These are phyloP conservation scores for Calonectris borealis DNA, from an alignment of 2,113 vertebrate genomes.

Conservation along the genomic window DNA sequence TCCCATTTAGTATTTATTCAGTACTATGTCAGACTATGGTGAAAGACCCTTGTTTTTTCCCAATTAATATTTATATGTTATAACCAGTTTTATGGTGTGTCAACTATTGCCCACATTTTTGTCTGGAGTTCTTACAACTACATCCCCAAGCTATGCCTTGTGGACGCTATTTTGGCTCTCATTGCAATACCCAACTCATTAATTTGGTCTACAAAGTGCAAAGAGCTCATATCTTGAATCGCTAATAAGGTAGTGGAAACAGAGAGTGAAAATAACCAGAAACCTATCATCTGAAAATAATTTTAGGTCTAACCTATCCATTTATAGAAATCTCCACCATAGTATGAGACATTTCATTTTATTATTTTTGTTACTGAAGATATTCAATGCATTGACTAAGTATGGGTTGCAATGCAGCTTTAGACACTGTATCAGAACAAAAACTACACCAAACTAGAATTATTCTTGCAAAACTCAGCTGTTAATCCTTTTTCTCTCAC, in stretches of 20 bases:
- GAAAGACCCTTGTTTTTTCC: neutral
- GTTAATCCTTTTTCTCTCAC: neutral
- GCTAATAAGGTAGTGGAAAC: neutral
- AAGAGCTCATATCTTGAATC: neutral
- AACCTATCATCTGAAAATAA: neutral
- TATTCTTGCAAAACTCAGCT: neutral
- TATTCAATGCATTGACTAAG: neutral
- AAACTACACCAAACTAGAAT: neutral
- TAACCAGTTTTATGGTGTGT: neutral
- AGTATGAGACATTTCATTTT: fast-evolving
- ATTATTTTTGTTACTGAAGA: neutral
- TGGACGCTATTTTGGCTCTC: neutral
- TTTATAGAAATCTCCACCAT: neutral
- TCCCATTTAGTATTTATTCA: neutral
- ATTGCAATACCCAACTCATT: neutral
- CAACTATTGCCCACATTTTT: neutral
- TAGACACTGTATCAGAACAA: neutral
- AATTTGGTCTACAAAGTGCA: neutral
- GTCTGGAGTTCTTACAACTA: neutral
- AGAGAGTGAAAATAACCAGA: neutral
- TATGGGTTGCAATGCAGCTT: neutral
- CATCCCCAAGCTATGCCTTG: neutral
- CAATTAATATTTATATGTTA: neutral
- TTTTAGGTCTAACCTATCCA: neutral
- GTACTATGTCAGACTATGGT: neutral